A percentile compares a stretch with the other conserved stretches of the same genome.
Conservation (phyloP, 2,888 invertebrate species). For the Junonia oenone region DNA sequence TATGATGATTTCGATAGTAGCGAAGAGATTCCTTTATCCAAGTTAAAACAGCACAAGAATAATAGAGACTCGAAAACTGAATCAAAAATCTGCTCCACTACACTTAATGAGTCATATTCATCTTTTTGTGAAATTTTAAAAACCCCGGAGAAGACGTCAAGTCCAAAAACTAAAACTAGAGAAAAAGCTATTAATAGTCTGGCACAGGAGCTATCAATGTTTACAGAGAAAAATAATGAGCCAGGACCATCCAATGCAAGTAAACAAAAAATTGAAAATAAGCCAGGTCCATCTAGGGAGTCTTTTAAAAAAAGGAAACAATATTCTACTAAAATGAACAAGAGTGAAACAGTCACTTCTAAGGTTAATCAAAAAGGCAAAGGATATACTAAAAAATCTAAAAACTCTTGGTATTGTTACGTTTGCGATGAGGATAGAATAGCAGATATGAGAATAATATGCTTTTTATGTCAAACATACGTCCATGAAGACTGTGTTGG, state of each 20-base stretch:
- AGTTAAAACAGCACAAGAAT: too few species aligned
- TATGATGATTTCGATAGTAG: too few species aligned
- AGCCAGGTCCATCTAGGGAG: too few species aligned
- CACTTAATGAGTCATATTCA: too few species aligned
- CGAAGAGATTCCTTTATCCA: too few species aligned
- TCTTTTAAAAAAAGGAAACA: too few species aligned
- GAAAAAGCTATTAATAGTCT: background rate
- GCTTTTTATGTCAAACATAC: background rate
- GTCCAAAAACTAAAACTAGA: background rate
- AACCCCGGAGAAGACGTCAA: background rate
- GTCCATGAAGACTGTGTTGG: background rate
- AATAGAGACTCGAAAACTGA: too few species aligned
- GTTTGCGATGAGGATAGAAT: background rate
- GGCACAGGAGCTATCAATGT: background rate
- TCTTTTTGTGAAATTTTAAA: constrained; percentile 1
- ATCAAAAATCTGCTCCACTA: background rate
- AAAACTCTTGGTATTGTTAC: constrained; percentile 4
- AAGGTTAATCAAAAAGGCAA: background rate
- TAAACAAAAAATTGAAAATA: background rate
- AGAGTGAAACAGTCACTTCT: too few species aligned
- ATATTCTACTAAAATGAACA: too few species aligned
- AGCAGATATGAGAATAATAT: background rate
- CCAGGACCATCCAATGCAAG: background rate
- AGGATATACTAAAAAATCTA: background rate
- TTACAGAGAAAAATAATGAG: background rate